Conservation (phyloP, 1,140 invertebrate genomes). For the Tetramorium parvispinum region DNA sequence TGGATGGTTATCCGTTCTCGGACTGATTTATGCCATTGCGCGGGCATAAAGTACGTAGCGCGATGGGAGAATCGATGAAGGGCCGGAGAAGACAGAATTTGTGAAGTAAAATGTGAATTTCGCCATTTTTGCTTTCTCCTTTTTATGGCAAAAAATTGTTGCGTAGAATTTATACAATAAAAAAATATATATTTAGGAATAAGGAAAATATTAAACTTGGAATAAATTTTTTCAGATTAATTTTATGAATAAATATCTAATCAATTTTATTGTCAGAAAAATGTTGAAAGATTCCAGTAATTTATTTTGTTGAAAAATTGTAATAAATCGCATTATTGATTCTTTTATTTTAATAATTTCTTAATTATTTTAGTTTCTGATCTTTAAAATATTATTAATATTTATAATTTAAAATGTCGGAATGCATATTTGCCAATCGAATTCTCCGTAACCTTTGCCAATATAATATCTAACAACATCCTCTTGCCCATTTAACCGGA, state of each 20-base stretch:
- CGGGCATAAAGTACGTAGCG: conserved; percentile 78
- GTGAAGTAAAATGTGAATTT: conserved; percentile 35
- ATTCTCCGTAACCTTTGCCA: not conserved
- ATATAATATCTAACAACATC: not conserved
- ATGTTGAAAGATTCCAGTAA: not conserved
- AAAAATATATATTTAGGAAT: not conserved
- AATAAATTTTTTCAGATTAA: not conserved
- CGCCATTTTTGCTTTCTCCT: not conserved
- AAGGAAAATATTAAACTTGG: not conserved
- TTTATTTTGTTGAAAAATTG: not conserved
- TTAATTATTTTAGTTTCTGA: not conserved
- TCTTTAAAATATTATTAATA: not conserved
- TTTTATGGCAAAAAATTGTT: not conserved
- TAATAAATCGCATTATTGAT: not conserved
- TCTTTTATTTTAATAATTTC: not conserved
- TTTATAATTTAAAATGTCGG: not conserved
- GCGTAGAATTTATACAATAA: conserved; percentile 31
- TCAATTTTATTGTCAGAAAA: not conserved
- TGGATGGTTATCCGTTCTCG: conserved; percentile 68
- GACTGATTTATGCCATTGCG: conserved; percentile 76
- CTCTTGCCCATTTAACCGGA: not conserved
- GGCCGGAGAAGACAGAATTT: conserved; percentile 17
- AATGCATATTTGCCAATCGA: not conserved
- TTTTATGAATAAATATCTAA: not conserved
- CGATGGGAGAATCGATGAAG: conserved; percentile 64